A percentile compares a stretch with the other conserved stretches of the same genome.
Conservation (phyloP, 2,797 vertebrate species). For the Sebastolobus altivelis region DNA sequence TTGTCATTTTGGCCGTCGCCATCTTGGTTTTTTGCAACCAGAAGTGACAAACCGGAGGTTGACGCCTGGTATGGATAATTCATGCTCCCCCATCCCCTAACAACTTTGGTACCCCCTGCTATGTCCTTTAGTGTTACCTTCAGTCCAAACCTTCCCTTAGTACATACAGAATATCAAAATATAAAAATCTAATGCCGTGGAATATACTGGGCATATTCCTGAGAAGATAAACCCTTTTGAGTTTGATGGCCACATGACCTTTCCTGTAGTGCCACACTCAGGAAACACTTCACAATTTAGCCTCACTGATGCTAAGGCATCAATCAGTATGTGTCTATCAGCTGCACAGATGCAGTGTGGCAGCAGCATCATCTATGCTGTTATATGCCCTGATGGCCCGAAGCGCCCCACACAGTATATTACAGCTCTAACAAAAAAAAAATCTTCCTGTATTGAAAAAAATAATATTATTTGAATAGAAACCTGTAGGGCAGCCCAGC, state of each 20-base stretch:
- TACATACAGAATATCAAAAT: neutral
- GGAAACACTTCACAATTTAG: no score
- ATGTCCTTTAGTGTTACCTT: neutral
- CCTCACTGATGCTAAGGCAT: neutral
- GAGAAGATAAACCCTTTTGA: fast-evolving
- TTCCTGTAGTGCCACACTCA: neutral
- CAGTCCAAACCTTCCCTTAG: neutral
- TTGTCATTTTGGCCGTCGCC: neutral
- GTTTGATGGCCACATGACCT: neutral
- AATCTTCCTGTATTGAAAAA: neutral
- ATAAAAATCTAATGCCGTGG: neutral
- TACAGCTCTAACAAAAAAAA: neutral
- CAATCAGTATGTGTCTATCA: neutral
- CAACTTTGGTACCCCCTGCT: no score
- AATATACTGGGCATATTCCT: neutral
- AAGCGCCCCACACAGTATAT: neutral
- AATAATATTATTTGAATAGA: neutral
- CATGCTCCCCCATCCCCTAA: no score
- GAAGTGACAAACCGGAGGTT: fast-evolving
- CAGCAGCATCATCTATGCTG: neutral
- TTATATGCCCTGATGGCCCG: no score
- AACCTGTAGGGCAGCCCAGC: neutral
- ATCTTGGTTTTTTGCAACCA: neutral
- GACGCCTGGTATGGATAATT: no score
- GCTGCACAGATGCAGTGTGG: neutral